A percentile compares a stretch with the other conserved stretches of the same genome.
Conservation (phyloP, 2,888 invertebrate species). For the Apoderus coryli region DNA sequence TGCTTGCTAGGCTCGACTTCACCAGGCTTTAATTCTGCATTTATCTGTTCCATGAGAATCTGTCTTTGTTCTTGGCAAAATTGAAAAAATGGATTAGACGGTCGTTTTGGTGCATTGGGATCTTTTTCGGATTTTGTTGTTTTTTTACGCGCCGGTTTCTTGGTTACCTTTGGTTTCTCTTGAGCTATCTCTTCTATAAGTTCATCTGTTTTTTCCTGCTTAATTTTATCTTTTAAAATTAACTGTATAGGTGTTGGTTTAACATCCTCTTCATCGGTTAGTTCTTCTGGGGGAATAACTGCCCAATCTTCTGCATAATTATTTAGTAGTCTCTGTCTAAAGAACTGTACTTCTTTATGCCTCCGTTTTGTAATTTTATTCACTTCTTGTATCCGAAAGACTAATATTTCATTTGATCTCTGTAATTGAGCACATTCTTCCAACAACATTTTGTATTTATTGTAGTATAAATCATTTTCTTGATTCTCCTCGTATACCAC, state of each 20-base stretch:
- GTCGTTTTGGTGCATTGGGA: slow-evolving; percentile 64
- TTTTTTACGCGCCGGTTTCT: slow-evolving; percentile 36
- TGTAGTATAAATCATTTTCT: slow-evolving; percentile 54
- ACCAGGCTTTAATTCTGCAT: slow-evolving; percentile 39
- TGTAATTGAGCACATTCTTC: slow-evolving; percentile 63
- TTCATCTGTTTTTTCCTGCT: slow-evolving; percentile 26
- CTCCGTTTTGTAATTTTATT: slow-evolving; percentile 52
- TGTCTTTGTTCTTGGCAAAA: slow-evolving; percentile 68
- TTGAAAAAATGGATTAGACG: slow-evolving; percentile 69
- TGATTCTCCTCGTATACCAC: slow-evolving; percentile 32
- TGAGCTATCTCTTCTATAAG: slow-evolving; percentile 13
- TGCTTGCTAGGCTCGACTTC: slow-evolving; percentile 59
- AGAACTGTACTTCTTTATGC: slow-evolving; percentile 51
- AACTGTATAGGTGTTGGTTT: slow-evolving; percentile 27
- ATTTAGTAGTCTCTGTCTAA: slow-evolving; percentile 47
- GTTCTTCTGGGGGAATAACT: slow-evolving; percentile 26
- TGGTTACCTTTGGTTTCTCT: slow-evolving; percentile 21
- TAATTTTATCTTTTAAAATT: slow-evolving; percentile 24
- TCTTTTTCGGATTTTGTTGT: slow-evolving; percentile 49
- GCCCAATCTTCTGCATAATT: slow-evolving; percentile 53
- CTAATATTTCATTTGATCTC: slow-evolving; percentile 62
- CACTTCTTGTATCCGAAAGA: slow-evolving; percentile 56
- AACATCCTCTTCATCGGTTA: slow-evolving; percentile 37
- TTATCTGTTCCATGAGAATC: slow-evolving; percentile 50
- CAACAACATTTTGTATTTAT: slow-evolving; percentile 56